These are phyloP conservation scores for Labeo rohita DNA, from an alignment of 2,113 vertebrate genomes.

Conservation along the genomic window DNA sequence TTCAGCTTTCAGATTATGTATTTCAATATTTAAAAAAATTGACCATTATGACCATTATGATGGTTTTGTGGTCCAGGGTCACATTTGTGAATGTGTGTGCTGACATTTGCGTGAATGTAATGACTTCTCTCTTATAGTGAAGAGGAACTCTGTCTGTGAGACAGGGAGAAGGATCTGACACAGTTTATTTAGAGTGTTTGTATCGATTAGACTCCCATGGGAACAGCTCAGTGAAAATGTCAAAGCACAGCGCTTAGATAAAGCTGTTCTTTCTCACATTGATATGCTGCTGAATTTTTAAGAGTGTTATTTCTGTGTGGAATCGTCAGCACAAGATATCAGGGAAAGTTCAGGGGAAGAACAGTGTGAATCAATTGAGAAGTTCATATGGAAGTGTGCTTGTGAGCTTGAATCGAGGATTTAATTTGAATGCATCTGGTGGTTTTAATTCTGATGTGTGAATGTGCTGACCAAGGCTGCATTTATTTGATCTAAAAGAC, in stretches of 20 bases:
- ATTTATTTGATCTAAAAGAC: not conserved
- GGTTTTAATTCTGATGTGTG: not conserved
- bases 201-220: slow-evolving; percentile 27
- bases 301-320: not conserved
- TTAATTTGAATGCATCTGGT: not conserved
- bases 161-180: not conserved
- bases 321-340: not conserved
- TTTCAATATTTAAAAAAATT: no score
- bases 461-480: not conserved
- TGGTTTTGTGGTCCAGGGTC: no score
- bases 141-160: not conserved
- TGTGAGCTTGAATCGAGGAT: not conserved
- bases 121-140: not conserved
- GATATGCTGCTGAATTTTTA: not conserved
- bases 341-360: not conserved
- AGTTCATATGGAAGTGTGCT: not conserved
- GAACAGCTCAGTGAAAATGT: slow-evolving; percentile 29
- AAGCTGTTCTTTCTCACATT: slow-evolving; percentile 28
- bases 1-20: no score
- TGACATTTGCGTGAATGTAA: not conserved
- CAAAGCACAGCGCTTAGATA: slow-evolving; percentile 9
- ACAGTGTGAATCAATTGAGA: not conserved
- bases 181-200: slow-evolving; percentile 20
- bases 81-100: not conserved
- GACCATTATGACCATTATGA: no score